Evolutionary conservation across 1,140 invertebrate genomes (phyloP), one percentile per base, ranked within the genome.

Genomic region (Drosophila azteca): DNA sequence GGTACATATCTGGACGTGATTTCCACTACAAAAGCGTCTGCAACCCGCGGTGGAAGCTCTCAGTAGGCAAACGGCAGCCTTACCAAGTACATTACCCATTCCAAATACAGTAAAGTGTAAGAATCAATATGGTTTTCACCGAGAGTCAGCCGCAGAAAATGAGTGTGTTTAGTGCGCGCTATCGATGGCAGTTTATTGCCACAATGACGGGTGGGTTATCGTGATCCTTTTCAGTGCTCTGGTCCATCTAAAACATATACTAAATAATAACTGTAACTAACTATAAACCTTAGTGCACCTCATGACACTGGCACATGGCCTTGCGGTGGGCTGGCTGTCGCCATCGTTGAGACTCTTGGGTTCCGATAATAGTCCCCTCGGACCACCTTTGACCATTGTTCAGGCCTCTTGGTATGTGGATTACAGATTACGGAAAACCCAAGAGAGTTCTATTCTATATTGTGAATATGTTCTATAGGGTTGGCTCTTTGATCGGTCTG

Each of bases 161-260:
- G 26, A 81, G 55, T 39, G 15, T 90, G 43, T 78, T 89, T n/a
- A 89, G 64, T 68, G 65, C 62, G 41, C 70, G 85, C 5, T 88
- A 62, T 50, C 84, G 83, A 22, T 89, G 79, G 79, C 83, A 88
- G 48, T 13, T 83, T 22, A 77, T 88, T 53, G 79, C 83, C 61
- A 88, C 83, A 15, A 77, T 88, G 76, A 73, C 79, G 61, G 83
- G 83, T 88, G 50, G 58, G 83, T 78, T n/a, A 15, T n/a, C 31
- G 17, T 20, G 17, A 26, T 26, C n/a, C n/a, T n/a, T n/a, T n/a
- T n/a, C n/a, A n/a, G n/a, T n/a, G n/a, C n/a, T n/a, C 35, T 44
- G 11, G 7, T 29, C 1, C 0, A n/a, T 1, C 1, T 17, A 35
- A 61, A 54, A 35, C 9, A 20, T 0, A 17, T 4, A 39, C 35